Conservation (phyloP, 2,888 invertebrate species). For the Blomia tropicalis region DNA sequence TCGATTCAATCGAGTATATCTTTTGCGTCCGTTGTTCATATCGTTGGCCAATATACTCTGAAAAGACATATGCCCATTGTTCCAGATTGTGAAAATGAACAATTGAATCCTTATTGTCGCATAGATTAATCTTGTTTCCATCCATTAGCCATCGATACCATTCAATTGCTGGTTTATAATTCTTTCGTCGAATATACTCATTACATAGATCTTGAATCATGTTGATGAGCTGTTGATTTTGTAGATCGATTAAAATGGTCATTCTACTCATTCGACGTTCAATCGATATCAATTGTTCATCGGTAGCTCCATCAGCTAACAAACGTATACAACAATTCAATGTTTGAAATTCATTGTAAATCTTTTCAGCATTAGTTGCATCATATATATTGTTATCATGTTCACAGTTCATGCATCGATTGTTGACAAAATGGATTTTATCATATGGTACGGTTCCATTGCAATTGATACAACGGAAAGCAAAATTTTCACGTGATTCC, state of each 20-base stretch:
- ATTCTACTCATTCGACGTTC: not conserved
- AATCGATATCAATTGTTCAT: not conserved
- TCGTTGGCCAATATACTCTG: not conserved
- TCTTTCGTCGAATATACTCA: not conserved
- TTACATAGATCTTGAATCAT: not conserved
- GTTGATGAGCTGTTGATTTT: not conserved
- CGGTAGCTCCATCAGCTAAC: not conserved
- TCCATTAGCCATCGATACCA: constrained; percentile 1
- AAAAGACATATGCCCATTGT: not conserved
- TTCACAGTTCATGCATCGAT: not conserved
- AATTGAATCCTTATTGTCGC: not conserved
- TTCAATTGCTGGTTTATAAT: not conserved
- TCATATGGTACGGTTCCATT: not conserved
- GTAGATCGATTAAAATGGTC: not conserved
- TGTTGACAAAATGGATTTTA: not conserved
- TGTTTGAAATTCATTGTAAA: not conserved
- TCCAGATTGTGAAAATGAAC: not conserved
- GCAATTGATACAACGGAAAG: not conserved
- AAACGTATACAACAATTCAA: not conserved
- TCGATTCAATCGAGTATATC: not conserved
- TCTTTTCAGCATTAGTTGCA: not conserved
- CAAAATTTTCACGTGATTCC: not conserved
- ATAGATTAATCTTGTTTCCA: not conserved
- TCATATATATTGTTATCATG: not conserved
- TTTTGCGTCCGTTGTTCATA: not conserved